Evolutionary conservation across 2,797 vertebrate species (phyloP), one percentile per base, ranked within the genome.

Genomic region (Distichodus sexfasciatus): DNA sequence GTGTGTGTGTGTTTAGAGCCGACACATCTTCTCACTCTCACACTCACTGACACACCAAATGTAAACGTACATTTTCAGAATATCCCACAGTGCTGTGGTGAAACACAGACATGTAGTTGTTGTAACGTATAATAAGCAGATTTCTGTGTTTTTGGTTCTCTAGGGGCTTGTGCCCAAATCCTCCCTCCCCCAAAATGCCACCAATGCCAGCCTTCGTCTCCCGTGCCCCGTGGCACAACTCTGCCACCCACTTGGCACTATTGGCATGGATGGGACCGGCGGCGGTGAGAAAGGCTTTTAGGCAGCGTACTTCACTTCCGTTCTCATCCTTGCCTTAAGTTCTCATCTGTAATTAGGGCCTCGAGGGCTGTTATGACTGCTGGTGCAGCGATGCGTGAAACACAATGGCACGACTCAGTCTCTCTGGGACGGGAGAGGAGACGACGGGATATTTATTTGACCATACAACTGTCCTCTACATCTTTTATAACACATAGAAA

Each of bases 291-390:
- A 66, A 44, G 36, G 10, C 57, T 14, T 60, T 58, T 53, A 61
- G 44, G 68, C 69, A 71, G 59, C 10, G 28, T 3, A 64, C 26
- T 50, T 26, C 41, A 17, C 66, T 77, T 69, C 64, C 33, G 38
- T 72, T 76, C 66, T 63, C 61, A 76, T 59, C 62, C 58, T 1
- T 26, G 26, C 67, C 59, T 38, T 40, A 66, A 74, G 46, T 60
- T 63, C 66, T 68, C 28, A 46, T 71, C 65, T 75, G 48, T 65
- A 77, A 74, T 77, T 78, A 75, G 46, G 36, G 50, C 40, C 47
- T 73, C 54, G 19, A 60, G 66, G 64, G 75, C 60, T 79, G 71
- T 77, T 82, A 69, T 74, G 78, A 71, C 72, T 74, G 73, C 24
- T 67, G 65, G 61, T 66, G 50, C 71, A 41, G 43, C 17, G 59